Evolutionary conservation across 2,888 invertebrate genomes (phyloP).

Genomic region (Clistopyga incitator): DNA sequence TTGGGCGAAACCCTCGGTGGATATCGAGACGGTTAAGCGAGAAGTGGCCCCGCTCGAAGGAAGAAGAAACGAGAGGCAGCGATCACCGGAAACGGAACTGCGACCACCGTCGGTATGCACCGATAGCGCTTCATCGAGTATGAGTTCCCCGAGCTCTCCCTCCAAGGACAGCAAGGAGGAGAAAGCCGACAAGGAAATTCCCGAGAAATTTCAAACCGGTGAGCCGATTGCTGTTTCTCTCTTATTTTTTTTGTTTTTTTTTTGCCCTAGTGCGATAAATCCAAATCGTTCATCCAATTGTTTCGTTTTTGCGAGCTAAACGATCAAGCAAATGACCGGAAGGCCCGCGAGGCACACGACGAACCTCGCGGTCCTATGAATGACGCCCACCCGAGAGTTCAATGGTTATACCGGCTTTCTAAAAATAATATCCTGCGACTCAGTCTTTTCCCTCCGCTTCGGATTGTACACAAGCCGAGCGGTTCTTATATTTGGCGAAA

Average conservation of each 20-base stretch:
- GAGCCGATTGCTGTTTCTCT: slow-evolving; percentile 48
- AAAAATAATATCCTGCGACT: slow-evolving; percentile 69
- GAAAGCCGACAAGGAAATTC: slow-evolving; percentile 81
- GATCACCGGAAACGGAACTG: slow-evolving; percentile 79
- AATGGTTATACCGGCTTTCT: slow-evolving; percentile 66
- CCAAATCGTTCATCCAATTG: slow-evolving; percentile 21
- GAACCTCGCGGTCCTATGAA: slow-evolving; percentile 66
- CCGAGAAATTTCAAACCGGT: slow-evolving; percentile 82
- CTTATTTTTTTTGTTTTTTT: too few relatives aligned
- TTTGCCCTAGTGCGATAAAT: too few relatives aligned
- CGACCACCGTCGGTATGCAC: slow-evolving; percentile 79
- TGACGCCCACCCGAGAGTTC: slow-evolving; percentile 70
- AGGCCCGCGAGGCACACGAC: slow-evolving; percentile 22
- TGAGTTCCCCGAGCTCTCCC: slow-evolving; percentile 82
- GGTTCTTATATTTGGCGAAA: slow-evolving; percentile 62
- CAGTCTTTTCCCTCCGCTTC: background rate
- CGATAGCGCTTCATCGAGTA: slow-evolving; percentile 81
- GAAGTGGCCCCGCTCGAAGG: slow-evolving; percentile 72
- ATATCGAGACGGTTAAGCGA: slow-evolving; percentile 75
- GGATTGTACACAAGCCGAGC: background rate
- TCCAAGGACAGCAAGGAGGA: slow-evolving; percentile 82
- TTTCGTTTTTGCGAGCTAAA: slow-evolving; percentile 13
- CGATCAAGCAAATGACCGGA: slow-evolving; percentile 53
- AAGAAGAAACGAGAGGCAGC: slow-evolving; percentile 74
- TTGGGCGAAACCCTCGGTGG: slow-evolving; percentile 79